Evolutionary conservation across 2,888 invertebrate species (phyloP), one percentile per base, ranked within the genome.

Genomic region (Capitulum mitella): DNA sequence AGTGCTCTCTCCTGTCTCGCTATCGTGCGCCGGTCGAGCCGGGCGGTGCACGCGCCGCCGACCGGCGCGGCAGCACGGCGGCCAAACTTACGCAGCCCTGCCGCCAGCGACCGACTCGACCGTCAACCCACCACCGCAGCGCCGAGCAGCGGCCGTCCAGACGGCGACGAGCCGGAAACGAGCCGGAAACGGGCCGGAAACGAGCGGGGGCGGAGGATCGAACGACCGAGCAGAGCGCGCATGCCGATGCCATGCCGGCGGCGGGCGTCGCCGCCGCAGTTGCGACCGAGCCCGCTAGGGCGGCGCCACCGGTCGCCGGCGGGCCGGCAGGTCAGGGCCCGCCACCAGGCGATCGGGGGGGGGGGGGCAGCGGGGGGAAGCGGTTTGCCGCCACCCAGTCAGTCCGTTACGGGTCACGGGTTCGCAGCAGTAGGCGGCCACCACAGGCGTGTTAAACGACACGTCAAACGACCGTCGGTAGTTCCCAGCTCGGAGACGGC

Each of bases 81-180:
- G 43, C 58, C n/a, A n/a, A n/a, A 58, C 58, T 58, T 29, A 58
- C 58, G 58, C 58, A 58, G n/a, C 58, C 58, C 58, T 58, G 58
- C 29, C n/a, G 29, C n/a, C 58, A 14, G 10, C 58, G 22, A 51
- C 22, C 58, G 58, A 1, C 6, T 2, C 26, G 51, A n/a, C n/a
- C 58, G 12, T 58, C 29, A 58, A 58, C 58, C 58, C n/a, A 58
- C 29, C 58, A 51, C 6, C 43, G 6, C 5, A 58, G n/a, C 58
- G 29, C n/a, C 58, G 58, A 29, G n/a, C 8, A 14, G 1, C 58
- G 8, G 51, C 19, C 14, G 12, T 22, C 51, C 58, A 58, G 19
- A 8, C 43, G 32, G 29, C 29, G n/a, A 29, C 29, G 32, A 61
- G 61, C 32, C 6, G 54, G n/a, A n/a, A 29, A 29, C 29, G 5